Percentiles rank a stretch among this genome's conserved stretches.
Conservation (phyloP, 2,888 invertebrate species). For the Volucella inanis region DNA sequence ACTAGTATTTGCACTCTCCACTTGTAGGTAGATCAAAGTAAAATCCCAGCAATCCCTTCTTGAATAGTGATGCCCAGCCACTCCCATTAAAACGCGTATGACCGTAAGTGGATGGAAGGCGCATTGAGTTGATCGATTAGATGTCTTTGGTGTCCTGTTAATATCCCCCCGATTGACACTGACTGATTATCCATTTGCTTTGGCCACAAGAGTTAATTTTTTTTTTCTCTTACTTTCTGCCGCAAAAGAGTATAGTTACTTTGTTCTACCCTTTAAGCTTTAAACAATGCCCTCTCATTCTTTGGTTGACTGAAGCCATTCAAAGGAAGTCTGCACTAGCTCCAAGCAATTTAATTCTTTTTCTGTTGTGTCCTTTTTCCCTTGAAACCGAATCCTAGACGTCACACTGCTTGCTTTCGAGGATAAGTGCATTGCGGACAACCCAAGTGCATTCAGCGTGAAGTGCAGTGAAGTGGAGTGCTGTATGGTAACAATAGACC, state of each 20-base stretch:
- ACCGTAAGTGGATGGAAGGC: not conserved
- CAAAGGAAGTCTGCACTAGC: constrained; percentile 17
- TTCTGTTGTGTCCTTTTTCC: constrained; percentile 29
- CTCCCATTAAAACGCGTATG: not conserved
- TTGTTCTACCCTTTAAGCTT: constrained; percentile 10
- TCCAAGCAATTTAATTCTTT: constrained; percentile 34
- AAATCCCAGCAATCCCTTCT: no score
- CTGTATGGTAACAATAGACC: constrained; percentile 47
- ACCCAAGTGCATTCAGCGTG: constrained; percentile 28
- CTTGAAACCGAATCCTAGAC: constrained; percentile 54
- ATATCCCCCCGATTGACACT: constrained; percentile 60
- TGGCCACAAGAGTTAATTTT: no score
- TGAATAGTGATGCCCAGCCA: no score
- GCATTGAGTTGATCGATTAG: constrained; percentile 65
- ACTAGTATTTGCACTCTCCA: no score
- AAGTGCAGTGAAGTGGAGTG: constrained; percentile 29
- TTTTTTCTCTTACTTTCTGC: no score
- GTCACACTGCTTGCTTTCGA: constrained; percentile 40
- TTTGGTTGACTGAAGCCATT: constrained; percentile 43
- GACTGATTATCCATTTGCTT: constrained; percentile 44
- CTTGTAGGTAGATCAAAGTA: no score
- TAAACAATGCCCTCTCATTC: constrained; percentile 24
- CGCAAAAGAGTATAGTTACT: not conserved
- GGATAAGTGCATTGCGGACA: constrained; percentile 66
- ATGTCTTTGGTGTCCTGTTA: constrained; percentile 60